Conservation (phyloP, 1,140 invertebrate genomes). For the Drosophila mayri region DNA sequence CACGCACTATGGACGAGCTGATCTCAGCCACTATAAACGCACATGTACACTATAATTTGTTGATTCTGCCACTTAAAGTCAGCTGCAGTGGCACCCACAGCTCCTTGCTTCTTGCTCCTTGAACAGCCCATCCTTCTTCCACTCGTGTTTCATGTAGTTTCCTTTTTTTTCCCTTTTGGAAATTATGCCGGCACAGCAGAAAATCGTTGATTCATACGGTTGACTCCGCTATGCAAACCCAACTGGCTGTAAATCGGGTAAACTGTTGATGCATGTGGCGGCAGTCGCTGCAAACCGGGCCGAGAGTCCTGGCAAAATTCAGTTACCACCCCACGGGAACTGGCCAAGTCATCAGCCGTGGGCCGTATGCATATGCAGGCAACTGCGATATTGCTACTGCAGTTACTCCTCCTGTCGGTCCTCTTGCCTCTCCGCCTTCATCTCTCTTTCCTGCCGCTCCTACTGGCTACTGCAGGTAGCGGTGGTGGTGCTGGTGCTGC, state of each 20-base stretch:
- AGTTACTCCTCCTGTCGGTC: constrained; percentile 27
- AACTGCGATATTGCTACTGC: constrained; percentile 60
- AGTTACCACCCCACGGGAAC: constrained; percentile 50
- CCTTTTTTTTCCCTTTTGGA: constrained; percentile 47
- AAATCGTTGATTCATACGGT: constrained; percentile 82
- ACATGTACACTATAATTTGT: constrained; percentile 70
- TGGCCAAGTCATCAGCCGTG: constrained; percentile 73
- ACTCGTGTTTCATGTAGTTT: constrained; percentile 8
- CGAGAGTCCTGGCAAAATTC: constrained; percentile 24
- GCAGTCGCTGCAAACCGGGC: constrained; percentile 16
- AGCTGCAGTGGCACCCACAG: constrained; percentile 27
- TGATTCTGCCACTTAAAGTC: constrained; percentile 70
- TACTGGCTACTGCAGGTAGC: constrained; percentile 33
- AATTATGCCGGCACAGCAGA: constrained; percentile 76
- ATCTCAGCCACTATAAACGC: constrained; percentile 16
- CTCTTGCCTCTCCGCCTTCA: constrained; percentile 5
- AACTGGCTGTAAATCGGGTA: constrained; percentile 79
- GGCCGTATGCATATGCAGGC: constrained; percentile 77
- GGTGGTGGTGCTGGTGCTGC: constrained; percentile 53
- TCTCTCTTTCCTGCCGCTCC: background rate
- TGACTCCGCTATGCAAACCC: constrained; percentile 78
- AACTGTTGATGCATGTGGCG: constrained; percentile 75
- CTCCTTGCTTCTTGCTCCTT: constrained; percentile 17
- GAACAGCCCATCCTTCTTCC: background rate
- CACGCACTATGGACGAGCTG: constrained; percentile 35